phyloP scores from a whole-genome alignment of 2,797 vertebrate genomes.

The Sebastolobus alascanus region DNA sequence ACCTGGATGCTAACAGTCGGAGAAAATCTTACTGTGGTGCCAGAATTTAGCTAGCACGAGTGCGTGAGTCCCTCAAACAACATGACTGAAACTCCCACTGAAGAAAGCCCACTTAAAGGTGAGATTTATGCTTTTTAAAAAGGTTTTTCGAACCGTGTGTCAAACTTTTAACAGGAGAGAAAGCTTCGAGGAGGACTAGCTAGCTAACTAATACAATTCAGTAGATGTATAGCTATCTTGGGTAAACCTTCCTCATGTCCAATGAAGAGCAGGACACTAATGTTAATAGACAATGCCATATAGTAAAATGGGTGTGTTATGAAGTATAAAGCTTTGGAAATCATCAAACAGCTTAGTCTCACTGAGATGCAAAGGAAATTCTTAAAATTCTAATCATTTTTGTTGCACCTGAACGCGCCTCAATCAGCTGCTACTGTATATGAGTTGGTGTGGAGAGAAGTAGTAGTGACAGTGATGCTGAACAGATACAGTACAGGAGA shows the following conservation, averaged over 20 bases:
- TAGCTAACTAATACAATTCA: fast-evolving
- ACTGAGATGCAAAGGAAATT: background rate
- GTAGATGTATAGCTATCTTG: too few species aligned
- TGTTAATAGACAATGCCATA: too few species aligned
- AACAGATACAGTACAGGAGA: conserved; percentile 15
- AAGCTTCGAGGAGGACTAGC: background rate
- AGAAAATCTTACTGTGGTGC: background rate
- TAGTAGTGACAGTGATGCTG: conserved; percentile 3
- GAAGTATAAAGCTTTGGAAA: background rate
- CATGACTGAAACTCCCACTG: background rate
- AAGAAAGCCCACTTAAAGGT: background rate
- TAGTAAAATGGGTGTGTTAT: too few species aligned
- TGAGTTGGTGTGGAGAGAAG: conserved; percentile 12
- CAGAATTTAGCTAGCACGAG: background rate
- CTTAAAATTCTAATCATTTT: background rate
- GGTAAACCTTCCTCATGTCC: too few species aligned
- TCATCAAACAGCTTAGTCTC: background rate
- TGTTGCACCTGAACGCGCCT: background rate
- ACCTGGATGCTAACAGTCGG: background rate
- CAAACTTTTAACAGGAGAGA: background rate
- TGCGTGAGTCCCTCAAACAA: background rate
- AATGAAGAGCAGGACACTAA: too few species aligned
- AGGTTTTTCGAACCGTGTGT: background rate
- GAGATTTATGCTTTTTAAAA: background rate
- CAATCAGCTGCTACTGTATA: background rate